A percentile compares a stretch with the other conserved stretches of the same genome.
phyloP scores from a whole-genome alignment of 2,888 invertebrate species.

The Graphium colonna region DNA sequence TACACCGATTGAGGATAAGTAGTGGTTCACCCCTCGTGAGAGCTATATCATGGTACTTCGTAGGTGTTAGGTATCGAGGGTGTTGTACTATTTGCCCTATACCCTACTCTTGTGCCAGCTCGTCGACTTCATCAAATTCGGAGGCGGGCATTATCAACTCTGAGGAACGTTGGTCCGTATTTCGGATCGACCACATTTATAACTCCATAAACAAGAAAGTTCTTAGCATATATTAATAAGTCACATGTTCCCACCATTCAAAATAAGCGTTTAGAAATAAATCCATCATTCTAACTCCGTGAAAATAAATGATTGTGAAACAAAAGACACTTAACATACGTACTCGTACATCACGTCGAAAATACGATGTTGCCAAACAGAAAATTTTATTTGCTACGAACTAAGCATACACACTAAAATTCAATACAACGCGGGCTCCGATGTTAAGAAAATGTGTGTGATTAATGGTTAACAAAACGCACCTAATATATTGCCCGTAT shows the following conservation, averaged over 20 bases:
- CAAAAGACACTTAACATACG: neutral
- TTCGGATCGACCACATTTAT: slow-evolving; percentile 42
- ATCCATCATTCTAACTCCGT: neutral
- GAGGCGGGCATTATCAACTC: slow-evolving; percentile 79
- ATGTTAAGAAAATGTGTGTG: slow-evolving; percentile 21
- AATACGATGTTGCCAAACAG: slow-evolving; percentile 19
- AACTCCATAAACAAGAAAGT: no score
- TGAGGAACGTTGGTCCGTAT: slow-evolving; percentile 72
- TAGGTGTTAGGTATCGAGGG: slow-evolving; percentile 77
- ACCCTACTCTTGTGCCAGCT: slow-evolving; percentile 40
- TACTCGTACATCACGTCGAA: slow-evolving; percentile 12
- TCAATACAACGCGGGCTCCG: slow-evolving; percentile 20
- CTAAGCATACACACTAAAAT: slow-evolving; percentile 18
- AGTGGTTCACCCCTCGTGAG: no score
- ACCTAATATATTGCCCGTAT: slow-evolving; percentile 1
- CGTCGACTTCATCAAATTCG: slow-evolving; percentile 58
- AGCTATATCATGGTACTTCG: slow-evolving; percentile 83
- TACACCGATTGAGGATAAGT: no score
- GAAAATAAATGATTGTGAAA: neutral
- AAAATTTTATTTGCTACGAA: no score
- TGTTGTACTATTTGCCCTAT: slow-evolving; percentile 70
- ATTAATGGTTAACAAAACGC: slow-evolving; percentile 18
- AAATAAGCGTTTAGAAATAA: neutral
- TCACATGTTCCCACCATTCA: neutral
- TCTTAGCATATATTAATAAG: no score